phyloP scores from a whole-genome alignment of 1,140 invertebrate genomes.

The Bombus haemorrhoidalis region DNA sequence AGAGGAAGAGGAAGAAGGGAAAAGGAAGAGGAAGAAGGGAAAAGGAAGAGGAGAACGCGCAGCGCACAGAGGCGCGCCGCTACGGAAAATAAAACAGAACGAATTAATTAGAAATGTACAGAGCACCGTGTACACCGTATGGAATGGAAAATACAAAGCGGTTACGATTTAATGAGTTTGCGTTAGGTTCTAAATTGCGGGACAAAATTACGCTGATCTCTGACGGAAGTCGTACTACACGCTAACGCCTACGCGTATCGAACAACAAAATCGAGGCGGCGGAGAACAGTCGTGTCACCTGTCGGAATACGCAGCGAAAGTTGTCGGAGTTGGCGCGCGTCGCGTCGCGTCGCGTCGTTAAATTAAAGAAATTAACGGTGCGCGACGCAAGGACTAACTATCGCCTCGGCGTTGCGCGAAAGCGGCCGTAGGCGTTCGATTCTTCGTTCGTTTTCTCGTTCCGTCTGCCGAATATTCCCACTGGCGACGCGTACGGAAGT shows the following conservation, averaged over 20 bases:
- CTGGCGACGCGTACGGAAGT: background rate
- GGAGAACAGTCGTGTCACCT: background rate
- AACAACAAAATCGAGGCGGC: background rate
- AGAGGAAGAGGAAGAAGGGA: rapidly evolving
- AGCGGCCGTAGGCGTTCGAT: background rate
- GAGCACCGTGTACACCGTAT: background rate
- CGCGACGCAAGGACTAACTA: background rate
- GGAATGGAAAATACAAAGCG: conserved; percentile 45
- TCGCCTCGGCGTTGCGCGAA: background rate
- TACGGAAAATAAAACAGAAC: conserved; percentile 39
- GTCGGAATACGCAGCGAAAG: background rate
- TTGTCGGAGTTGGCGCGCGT: conserved; percentile 3
- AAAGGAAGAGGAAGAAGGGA: rapidly evolving
- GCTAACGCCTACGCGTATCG: too few relatives aligned
- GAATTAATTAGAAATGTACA: conserved; percentile 61
- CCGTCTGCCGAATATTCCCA: background rate
- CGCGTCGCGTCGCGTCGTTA: background rate
- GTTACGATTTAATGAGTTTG: conserved; percentile 53
- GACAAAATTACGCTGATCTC: conserved; percentile 48
- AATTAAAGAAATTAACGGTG: background rate
- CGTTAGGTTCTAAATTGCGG: conserved; percentile 50
- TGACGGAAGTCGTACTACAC: background rate
- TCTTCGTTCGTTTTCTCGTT: background rate
- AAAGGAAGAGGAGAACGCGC: background rate
- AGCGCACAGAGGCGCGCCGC: background rate